These are phyloP conservation scores for Tetramorium alpestre DNA, from an alignment of 1,140 invertebrate species.

Conservation along the genomic window DNA sequence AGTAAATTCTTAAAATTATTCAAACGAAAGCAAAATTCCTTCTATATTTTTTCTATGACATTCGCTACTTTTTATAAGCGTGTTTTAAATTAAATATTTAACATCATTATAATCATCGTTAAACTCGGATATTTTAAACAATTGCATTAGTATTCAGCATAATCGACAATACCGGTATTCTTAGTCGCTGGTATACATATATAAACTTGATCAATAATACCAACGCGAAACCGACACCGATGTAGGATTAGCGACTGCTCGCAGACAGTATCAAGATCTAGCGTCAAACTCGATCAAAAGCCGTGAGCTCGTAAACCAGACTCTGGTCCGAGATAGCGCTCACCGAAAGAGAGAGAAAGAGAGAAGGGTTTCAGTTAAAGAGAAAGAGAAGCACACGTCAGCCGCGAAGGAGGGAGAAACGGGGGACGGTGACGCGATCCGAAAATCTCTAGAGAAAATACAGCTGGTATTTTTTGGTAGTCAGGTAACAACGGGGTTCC, in stretches of 20 bases:
- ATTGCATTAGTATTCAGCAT: neutral
- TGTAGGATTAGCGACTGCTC: slow-evolving; percentile 75
- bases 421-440: slow-evolving; percentile 66
- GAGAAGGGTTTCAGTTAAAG: slow-evolving; percentile 4
- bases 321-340: slow-evolving; percentile 20
- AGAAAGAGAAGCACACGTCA: slow-evolving; percentile 23
- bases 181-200: slow-evolving; percentile 17
- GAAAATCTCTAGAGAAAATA: slow-evolving; percentile 84
- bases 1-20: neutral
- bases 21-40: neutral
- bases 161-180: neutral
- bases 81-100: neutral
- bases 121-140: neutral
- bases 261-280: slow-evolving; percentile 81
- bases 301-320: slow-evolving; percentile 59
- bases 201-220: slow-evolving; percentile 74
- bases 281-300: slow-evolving; percentile 82
- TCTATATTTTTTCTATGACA: neutral
- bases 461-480: slow-evolving; percentile 76
- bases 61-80: neutral
- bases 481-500: slow-evolving; percentile 69
- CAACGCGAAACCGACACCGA: slow-evolving; percentile 78
- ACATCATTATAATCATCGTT: neutral
- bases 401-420: slow-evolving; percentile 5
- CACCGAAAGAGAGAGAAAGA: slow-evolving; percentile 22